Evolutionary conservation across 2,797 vertebrate genomes (phyloP), one percentile per base, ranked within the genome.

Genomic region (Catostomus latipinnis): DNA sequence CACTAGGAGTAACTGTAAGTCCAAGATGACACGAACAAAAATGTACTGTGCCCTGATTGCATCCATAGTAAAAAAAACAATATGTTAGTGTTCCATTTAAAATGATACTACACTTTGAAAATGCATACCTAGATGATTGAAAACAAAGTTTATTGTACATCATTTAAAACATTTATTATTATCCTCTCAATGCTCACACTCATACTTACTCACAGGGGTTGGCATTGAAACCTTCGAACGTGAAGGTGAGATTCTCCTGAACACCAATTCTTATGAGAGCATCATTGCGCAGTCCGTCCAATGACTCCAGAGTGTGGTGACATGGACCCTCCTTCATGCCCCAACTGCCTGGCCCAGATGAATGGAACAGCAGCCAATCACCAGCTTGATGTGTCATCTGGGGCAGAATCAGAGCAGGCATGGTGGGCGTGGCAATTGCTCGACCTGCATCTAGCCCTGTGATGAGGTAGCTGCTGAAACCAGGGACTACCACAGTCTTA

Each of bases 381-480:
- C 45, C 70, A 8, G 11, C 8, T 9, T 49, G 13, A 8, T 66
- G 61, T 50, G 8, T 49, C 12, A 43, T 22, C 10, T 22, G 6
- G 11, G 46, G 13, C 0, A n/a, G 49, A 9, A 73, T 4, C 13
- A 73, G 8, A 1, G 53, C 56, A 8, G 81, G 76, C 71, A 79
- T 46, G 48, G 76, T 71, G 58, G 71, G 43, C n/a, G n/a, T 3
- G 14, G 76, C 76, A 1, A 69, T 1, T 16, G 71, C 76, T 8
- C 45, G 9, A 6, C 53, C 61, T 9, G 10, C 14, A 8, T 18
- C 1, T 43, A 53, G 7, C 1, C 49, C 45, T 8, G n/a, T 68
- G 57, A 83, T 75, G 5, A 83, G 14, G 65, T 70, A 79, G 58
- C 71, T 83, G 70, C 65, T 79, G n/a, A 7, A 58, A 11, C 81